Evolutionary conservation across 2,797 vertebrate genomes (phyloP), one percentile per base, ranked within the genome.

Genomic region (Siniperca obscura): DNA sequence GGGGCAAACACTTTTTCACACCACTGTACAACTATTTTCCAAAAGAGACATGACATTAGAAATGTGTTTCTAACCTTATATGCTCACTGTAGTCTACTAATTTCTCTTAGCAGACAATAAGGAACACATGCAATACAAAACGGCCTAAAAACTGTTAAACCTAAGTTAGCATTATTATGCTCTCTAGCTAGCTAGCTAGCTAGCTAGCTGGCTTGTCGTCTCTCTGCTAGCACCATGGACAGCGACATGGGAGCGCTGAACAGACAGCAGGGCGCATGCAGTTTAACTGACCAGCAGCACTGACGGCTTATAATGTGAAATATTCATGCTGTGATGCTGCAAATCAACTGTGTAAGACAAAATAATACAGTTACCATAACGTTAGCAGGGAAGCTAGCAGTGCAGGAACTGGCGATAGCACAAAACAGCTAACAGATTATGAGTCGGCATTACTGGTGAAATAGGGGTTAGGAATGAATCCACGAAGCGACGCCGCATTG

Each of bases 141-240:
- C 27, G 19, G 57, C 19, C 57, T 34, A 17, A 19, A 19, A 19
- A 19, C 16, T 60, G 57, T 11, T 60, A 9, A 60, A 60, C 9
- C 0, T 0, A 12, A 36, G 19, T 38, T 38, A 36, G 21, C 34
- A 22, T 12, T 5, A 5, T 25, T 5, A 12, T 12, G 22, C 22
- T 55, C 25, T 16, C 12, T 16, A 17, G 16, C 27, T 22, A 2
- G 3, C n/a, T 30, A 30, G 27, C 27, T 30, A n/a, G n/a, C n/a
- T n/a, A n/a, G n/a, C n/a, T n/a, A n/a, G n/a, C n/a, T n/a, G 27
- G 27, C 27, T 30, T 30, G 27, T 30, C 8, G 1, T 8, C 44
- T 19, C 19, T 12, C 34, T 55, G 48, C 6, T 25, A 90, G 90
- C 83, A 90, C 89, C 87, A 76, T 14, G 86, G 88, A 89, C 88